phyloP scores from a whole-genome alignment of 2,113 vertebrate genomes.

The Anarhynchus alexandrinus region DNA sequence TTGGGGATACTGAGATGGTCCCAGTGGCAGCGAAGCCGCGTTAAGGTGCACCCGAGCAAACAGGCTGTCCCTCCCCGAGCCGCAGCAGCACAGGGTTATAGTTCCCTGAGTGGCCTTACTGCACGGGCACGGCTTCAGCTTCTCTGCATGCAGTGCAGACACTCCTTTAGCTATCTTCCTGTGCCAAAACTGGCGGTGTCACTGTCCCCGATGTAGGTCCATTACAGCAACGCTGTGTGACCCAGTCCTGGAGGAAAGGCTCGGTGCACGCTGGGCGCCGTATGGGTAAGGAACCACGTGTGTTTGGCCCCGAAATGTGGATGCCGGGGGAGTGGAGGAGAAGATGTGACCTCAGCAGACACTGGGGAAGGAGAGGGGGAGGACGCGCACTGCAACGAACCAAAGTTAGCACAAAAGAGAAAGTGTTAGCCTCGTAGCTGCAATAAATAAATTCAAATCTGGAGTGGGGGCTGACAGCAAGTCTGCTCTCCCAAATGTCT shows the following conservation, averaged over 20 bases:
- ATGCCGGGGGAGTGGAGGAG: background rate
- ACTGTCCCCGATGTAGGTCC: background rate
- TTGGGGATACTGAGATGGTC: background rate
- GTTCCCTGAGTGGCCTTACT: background rate
- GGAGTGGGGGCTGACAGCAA: background rate
- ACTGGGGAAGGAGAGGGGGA: background rate
- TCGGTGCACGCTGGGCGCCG: fast-evolving
- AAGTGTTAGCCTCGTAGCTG: background rate
- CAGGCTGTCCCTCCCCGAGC: background rate
- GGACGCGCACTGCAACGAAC: background rate
- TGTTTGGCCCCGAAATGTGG: fast-evolving
- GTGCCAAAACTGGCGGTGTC: background rate
- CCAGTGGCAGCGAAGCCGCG: background rate
- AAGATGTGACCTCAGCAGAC: background rate
- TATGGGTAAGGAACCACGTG: fast-evolving
- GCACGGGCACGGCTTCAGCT: background rate
- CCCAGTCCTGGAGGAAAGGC: background rate
- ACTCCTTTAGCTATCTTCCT: background rate
- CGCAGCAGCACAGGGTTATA: fast-evolving
- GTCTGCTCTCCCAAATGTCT: background rate
- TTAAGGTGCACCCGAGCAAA: background rate
- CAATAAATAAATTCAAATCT: background rate
- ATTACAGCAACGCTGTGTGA: background rate
- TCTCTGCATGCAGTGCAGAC: background rate
- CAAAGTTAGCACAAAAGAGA: background rate